A percentile compares a stretch with the other conserved stretches of the same genome.
Evolutionary conservation across 2,888 invertebrate genomes (phyloP).

Genomic region (Parthenolecanium corni): DNA sequence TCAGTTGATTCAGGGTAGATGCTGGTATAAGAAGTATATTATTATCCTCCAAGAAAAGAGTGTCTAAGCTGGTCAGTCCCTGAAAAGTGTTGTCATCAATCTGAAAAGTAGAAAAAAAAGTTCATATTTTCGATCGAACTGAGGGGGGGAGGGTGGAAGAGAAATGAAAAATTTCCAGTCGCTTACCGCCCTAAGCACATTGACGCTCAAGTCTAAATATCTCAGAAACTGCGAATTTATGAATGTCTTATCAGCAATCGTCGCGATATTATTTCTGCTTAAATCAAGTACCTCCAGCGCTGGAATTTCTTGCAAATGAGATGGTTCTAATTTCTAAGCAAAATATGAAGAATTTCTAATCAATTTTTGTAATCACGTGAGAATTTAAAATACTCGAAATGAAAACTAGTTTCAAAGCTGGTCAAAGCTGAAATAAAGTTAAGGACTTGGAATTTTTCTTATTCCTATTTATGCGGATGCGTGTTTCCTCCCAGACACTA

Average conservation of each 20-base stretch:
- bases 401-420: no score
- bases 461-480: no score
- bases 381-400: not conserved
- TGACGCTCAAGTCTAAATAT: slow-evolving; percentile 70
- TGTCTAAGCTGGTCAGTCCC: slow-evolving; percentile 62
- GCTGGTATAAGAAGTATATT: slow-evolving; percentile 76
- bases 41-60: slow-evolving; percentile 70
- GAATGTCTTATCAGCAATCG: slow-evolving; percentile 70
- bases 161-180: not conserved
- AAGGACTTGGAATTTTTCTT: no score
- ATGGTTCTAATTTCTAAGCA: slow-evolving; percentile 57
- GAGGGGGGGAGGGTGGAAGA: no score
- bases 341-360: slow-evolving; percentile 32
- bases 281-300: slow-evolving; percentile 65
- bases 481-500: no score
- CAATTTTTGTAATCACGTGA: not conserved
- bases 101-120: slow-evolving; percentile 41
- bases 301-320: slow-evolving; percentile 49
- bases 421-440: no score
- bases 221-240: slow-evolving; percentile 57
- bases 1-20: slow-evolving; percentile 66
- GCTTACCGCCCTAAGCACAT: slow-evolving; percentile 72
- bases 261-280: slow-evolving; percentile 71
- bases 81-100: slow-evolving; percentile 81
- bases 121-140: slow-evolving; percentile 1